Percentiles rank a stretch among this genome's conserved stretches.
Evolutionary conservation across 2,888 invertebrate species (phyloP).

Genomic region (Rhodophaea formosa): DNA sequence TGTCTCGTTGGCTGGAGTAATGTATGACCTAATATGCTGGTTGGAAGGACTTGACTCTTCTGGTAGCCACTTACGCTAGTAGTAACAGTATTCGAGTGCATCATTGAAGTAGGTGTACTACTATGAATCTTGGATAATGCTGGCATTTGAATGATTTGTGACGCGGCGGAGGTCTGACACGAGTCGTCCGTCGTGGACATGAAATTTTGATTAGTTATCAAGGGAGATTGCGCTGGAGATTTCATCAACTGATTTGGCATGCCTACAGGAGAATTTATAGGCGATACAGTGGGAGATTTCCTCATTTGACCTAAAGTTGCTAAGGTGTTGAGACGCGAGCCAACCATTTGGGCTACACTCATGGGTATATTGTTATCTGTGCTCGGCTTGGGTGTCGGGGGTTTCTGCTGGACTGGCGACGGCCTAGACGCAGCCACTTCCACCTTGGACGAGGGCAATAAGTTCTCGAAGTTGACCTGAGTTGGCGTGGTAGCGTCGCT

Average conservation of each 20-base stretch:
- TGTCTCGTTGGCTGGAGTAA: slow-evolving; percentile 71
- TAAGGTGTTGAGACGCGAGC: slow-evolving; percentile 65
- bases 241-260: slow-evolving; percentile 66
- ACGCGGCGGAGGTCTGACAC: slow-evolving; percentile 48
- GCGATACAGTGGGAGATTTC: slow-evolving; percentile 73
- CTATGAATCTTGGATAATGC: slow-evolving; percentile 72
- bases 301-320: slow-evolving; percentile 63
- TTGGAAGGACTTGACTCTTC: slow-evolving; percentile 63
- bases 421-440: slow-evolving; percentile 67
- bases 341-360: slow-evolving; percentile 64
- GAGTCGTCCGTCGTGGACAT: slow-evolving; percentile 52
- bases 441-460: slow-evolving; percentile 75
- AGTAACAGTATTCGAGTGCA: slow-evolving; percentile 62
- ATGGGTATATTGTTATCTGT: slow-evolving; percentile 57
- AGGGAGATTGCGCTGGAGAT: slow-evolving; percentile 67
- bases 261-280: slow-evolving; percentile 65
- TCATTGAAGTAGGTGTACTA: slow-evolving; percentile 51
- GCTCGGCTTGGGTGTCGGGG: slow-evolving; percentile 42
- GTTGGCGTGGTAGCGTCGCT: slow-evolving; percentile 65
- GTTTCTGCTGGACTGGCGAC: slow-evolving; percentile 64
- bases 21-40: slow-evolving; percentile 75
- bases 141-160: slow-evolving; percentile 78
- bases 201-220: slow-evolving; percentile 58
- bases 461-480: slow-evolving; percentile 76
- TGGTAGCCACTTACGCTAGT: slow-evolving; percentile 63